Evolutionary conservation across 1,140 invertebrate genomes (phyloP).

Genomic region (Acromyrmex heyeri): DNA sequence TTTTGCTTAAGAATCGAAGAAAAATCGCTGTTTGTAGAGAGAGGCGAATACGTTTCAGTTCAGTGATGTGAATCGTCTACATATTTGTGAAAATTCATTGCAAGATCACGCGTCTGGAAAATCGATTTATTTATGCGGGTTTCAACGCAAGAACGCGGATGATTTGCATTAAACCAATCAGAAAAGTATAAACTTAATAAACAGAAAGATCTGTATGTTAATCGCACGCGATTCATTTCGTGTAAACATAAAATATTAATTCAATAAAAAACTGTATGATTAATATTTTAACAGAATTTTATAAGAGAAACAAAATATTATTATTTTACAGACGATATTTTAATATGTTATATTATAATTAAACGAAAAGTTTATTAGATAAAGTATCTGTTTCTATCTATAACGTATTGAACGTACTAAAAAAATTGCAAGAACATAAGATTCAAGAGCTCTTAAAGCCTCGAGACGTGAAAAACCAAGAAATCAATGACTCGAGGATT

Average conservation of each 20-base stretch:
- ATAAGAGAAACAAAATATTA: neutral
- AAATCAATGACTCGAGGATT: neutral
- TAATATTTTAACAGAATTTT: neutral
- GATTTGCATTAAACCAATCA: conserved; percentile 16
- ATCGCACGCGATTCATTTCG: neutral
- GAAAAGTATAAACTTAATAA: neutral
- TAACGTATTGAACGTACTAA: neutral
- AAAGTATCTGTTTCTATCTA: neutral
- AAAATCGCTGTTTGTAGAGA: conserved; percentile 7
- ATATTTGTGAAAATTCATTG: conserved; percentile 36
- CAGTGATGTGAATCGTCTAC: conserved; percentile 25
- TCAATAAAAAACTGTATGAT: neutral
- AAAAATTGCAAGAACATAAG: neutral
- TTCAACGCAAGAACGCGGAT: conserved; percentile 13
- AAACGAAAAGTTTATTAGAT: neutral
- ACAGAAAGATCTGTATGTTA: neutral
- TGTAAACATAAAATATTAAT: neutral
- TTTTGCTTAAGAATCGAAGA: conserved; percentile 16
- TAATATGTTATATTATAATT: neutral
- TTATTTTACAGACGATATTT: neutral
- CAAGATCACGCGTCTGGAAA: conserved; percentile 28
- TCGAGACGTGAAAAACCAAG: neutral
- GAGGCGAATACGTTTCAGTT: conserved; percentile 1
- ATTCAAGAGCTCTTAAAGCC: neutral
- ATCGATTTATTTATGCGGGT: conserved; percentile 36